Conservation (phyloP, 1,140 invertebrate species). For the Sarcophaga peregrina region DNA sequence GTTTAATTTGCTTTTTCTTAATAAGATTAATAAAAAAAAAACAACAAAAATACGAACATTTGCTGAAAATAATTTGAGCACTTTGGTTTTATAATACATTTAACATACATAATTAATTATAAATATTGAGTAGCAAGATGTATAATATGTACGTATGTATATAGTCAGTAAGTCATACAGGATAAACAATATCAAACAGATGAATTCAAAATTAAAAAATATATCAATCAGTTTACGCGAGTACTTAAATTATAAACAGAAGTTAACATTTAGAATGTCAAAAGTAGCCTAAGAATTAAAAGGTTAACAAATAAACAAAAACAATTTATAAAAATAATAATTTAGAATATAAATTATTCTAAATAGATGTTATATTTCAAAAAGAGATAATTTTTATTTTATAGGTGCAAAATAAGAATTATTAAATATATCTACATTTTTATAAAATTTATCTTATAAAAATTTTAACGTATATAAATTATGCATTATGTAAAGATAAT, state of each 20-base stretch:
- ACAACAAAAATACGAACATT: conserved; percentile 32
- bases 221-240: too few relatives aligned
- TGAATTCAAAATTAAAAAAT: neutral
- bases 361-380: too few relatives aligned
- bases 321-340: too few relatives aligned
- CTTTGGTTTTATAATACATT: conserved; percentile 34
- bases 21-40: neutral
- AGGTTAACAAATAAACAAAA: too few relatives aligned
- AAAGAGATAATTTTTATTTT: too few relatives aligned
- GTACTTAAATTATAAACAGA: too few relatives aligned
- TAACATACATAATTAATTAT: conserved; percentile 10
- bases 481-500: neutral
- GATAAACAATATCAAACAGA: neutral
- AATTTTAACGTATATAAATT: neutral
- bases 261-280: too few relatives aligned
- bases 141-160: neutral
- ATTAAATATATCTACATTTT: too few relatives aligned
- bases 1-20: conserved; percentile 22
- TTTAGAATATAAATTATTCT: too few relatives aligned
- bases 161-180: neutral
- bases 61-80: conserved; percentile 33
- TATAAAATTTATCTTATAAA: neutral
- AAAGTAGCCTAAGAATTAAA: too few relatives aligned
- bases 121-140: neutral
- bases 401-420: too few relatives aligned